Conservation (phyloP, 2,113 vertebrate genomes). For the Bucco capensis region DNA sequence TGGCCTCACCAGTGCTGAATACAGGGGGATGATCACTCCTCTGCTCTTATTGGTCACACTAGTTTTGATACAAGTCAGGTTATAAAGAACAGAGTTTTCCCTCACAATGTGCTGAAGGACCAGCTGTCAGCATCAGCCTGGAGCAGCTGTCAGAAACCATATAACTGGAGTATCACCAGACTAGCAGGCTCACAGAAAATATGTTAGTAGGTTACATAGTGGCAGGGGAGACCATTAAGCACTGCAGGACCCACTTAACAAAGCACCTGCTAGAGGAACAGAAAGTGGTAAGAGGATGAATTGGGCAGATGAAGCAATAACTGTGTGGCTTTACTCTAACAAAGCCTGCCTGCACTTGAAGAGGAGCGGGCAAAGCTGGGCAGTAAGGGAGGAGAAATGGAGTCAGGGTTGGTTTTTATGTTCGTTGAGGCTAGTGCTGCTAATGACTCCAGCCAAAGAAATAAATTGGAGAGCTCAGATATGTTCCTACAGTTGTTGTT, state of each 20-base stretch:
- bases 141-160: not conserved
- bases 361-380: rapidly evolving
- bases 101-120: not conserved
- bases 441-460: not conserved
- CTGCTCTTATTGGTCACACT: too few relatives aligned
- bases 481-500: not conserved
- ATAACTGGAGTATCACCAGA: not conserved
- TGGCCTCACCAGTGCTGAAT: too few relatives aligned
- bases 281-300: not conserved
- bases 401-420: not conserved
- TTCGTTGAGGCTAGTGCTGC: not conserved
- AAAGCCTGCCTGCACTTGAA: not conserved
- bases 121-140: not conserved
- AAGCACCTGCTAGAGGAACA: not conserved
- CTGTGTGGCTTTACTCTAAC: not conserved
- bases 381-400: not conserved
- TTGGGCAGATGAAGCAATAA: not conserved
- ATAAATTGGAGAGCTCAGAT: not conserved
- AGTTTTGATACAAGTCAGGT: too few relatives aligned
- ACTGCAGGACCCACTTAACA: slow-evolving; percentile 14
- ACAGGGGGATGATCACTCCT: too few relatives aligned
- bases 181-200: not conserved
- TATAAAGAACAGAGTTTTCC: not conserved
- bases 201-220: slow-evolving; percentile 23
- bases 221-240: not conserved